A percentile compares a stretch with the other conserved stretches of the same genome.
Evolutionary conservation across 2,113 vertebrate species (phyloP).

Genomic region (Trinectes maculatus): DNA sequence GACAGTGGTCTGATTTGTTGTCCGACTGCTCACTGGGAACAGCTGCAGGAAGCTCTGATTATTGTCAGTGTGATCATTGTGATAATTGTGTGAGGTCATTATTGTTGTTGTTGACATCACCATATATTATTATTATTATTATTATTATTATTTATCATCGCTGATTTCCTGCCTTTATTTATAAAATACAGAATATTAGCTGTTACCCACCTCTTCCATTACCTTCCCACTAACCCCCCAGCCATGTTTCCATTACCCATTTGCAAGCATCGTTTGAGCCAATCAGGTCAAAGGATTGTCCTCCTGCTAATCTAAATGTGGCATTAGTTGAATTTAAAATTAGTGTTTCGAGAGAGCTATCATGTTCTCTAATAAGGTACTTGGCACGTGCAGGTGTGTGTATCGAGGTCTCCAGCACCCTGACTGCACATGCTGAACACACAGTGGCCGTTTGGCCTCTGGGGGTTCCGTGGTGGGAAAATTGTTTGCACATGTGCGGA

Average conservation of each 20-base stretch:
- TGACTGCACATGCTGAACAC: slow-evolving; percentile 63
- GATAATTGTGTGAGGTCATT: too few species aligned
- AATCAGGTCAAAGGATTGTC: slow-evolving; percentile 50
- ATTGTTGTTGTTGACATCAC: too few species aligned
- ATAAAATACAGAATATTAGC: slow-evolving; percentile 1
- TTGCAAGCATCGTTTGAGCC: slow-evolving; percentile 34
- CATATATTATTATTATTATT: too few species aligned
- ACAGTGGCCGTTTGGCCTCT: slow-evolving; percentile 68
- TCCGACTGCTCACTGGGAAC: too few species aligned
- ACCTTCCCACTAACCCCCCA: too few species aligned
- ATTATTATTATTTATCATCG: slow-evolving; percentile 16
- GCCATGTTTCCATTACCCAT: too few species aligned
- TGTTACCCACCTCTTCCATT: slow-evolving; percentile 3
- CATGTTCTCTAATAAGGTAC: slow-evolving; percentile 49
- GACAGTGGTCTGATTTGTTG: too few species aligned
- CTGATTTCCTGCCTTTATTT: too few species aligned
- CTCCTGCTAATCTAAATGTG: slow-evolving; percentile 51
- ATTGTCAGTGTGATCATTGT: too few species aligned
- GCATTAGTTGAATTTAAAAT: slow-evolving; percentile 60
- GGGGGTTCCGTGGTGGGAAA: slow-evolving; percentile 51
- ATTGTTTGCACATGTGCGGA: slow-evolving; percentile 75
- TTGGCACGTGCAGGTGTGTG: too few species aligned
- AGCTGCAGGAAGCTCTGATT: too few species aligned
- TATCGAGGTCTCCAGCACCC: slow-evolving; percentile 23
- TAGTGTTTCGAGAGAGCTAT: slow-evolving; percentile 43